Conservation (phyloP, 2,888 invertebrate species). For the Spatulosminthurus flaviceps region DNA sequence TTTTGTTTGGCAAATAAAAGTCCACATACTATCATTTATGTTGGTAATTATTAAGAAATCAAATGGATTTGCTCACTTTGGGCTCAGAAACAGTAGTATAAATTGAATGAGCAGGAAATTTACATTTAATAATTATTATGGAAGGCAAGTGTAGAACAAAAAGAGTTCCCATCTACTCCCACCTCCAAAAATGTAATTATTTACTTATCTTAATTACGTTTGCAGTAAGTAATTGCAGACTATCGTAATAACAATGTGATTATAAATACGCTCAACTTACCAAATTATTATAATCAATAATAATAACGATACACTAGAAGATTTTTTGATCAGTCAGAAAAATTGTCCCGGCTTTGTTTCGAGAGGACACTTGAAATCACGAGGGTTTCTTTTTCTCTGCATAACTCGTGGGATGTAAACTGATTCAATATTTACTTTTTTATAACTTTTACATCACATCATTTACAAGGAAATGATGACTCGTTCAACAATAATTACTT, state of each 20-base stretch:
- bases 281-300: constrained; percentile 34
- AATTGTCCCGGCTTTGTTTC: constrained; percentile 41
- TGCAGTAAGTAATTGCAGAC: constrained; percentile 4
- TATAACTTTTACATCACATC: constrained; percentile 34
- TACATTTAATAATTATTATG: constrained; percentile 20
- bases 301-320: constrained; percentile 43
- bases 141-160: constrained; percentile 28
- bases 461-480: constrained; percentile 33
- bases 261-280: constrained; percentile 40
- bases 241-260: constrained; percentile 25
- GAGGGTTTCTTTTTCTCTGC: constrained; percentile 36
- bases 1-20: constrained; percentile 37
- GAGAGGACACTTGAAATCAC: constrained; percentile 48
- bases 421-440: constrained; percentile 29
- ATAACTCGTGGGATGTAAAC: constrained; percentile 43
- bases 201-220: constrained; percentile 18
- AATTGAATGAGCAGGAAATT: constrained; percentile 37
- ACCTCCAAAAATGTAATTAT: not conserved
- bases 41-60: not conserved
- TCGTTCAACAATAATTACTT: constrained; percentile 24
- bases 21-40: constrained; percentile 1
- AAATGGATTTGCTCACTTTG: constrained; percentile 40
- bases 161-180: not conserved
- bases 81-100: constrained; percentile 33
- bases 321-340: constrained; percentile 46